Conservation (phyloP, 2,888 invertebrate species). For the Noctua fimbriata region DNA sequence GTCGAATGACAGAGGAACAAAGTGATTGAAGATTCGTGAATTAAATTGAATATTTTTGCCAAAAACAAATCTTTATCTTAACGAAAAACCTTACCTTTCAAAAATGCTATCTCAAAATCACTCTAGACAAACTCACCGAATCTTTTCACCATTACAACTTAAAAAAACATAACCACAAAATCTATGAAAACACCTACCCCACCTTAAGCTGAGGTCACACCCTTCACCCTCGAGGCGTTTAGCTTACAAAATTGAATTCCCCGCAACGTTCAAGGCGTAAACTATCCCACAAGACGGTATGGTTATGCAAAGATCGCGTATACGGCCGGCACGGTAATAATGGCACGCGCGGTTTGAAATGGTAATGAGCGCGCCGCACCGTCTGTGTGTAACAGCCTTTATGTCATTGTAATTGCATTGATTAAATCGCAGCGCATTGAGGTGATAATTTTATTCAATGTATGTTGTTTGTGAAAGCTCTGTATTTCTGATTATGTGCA, state of each 20-base stretch:
- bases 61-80: background rate
- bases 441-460: constrained; percentile 60
- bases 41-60: too few relatives aligned
- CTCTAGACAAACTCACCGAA: background rate
- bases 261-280: constrained; percentile 80
- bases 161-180: constrained; percentile 31
- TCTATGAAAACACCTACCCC: constrained; percentile 42
- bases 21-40: background rate
- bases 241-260: constrained; percentile 86
- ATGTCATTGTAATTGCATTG: constrained; percentile 64
- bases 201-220: constrained; percentile 57
- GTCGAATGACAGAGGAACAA: background rate
- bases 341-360: constrained; percentile 69
- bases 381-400: constrained; percentile 63
- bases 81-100: background rate
- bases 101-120: background rate
- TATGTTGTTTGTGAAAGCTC: constrained; percentile 44
- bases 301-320: constrained; percentile 70
- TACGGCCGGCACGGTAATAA: constrained; percentile 66
- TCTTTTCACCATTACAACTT: background rate
- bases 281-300: constrained; percentile 79
- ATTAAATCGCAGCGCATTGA: constrained; percentile 55
- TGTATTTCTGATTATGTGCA: constrained; percentile 17
- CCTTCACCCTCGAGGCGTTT: constrained; percentile 67
- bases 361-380: constrained; percentile 64